phyloP scores from a whole-genome alignment of 2,113 vertebrate genomes.

The Tautogolabrus adspersus region DNA sequence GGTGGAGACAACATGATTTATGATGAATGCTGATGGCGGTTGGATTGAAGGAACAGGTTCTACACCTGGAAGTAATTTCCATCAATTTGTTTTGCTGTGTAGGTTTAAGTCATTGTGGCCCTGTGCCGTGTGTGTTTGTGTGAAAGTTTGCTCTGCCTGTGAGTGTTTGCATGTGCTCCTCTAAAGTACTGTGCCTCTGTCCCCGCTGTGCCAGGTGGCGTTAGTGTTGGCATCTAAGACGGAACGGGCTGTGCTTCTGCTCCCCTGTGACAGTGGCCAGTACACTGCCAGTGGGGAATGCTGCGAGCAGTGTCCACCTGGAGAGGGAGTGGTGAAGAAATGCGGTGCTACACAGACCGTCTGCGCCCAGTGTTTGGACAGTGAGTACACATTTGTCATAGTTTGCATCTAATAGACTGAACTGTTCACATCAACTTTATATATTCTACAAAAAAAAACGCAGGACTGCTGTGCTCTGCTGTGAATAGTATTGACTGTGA shows the following conservation, averaged over 20 bases:
- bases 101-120: neutral
- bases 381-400: slow-evolving; percentile 84
- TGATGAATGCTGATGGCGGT: slow-evolving; percentile 42
- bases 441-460: too few relatives aligned
- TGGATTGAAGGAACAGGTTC: slow-evolving; percentile 34
- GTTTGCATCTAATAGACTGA: neutral
- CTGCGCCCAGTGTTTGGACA: slow-evolving; percentile 94
- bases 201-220: slow-evolving; percentile 66
- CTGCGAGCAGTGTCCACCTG: slow-evolving; percentile 91
- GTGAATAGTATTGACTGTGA: too few relatives aligned
- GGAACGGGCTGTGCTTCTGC: slow-evolving; percentile 59
- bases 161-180: neutral
- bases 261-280: slow-evolving; percentile 74
- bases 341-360: slow-evolving; percentile 90
- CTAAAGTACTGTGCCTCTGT: neutral
- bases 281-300: slow-evolving; percentile 85
- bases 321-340: slow-evolving; percentile 88
- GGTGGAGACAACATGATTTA: slow-evolving; percentile 64
- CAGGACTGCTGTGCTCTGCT: too few relatives aligned
- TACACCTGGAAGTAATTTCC: slow-evolving; percentile 64
- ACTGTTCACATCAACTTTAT: neutral
- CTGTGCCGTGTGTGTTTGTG: neutral
- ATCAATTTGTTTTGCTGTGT: slow-evolving; percentile 47
- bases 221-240: slow-evolving; percentile 73
- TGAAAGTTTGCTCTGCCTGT: neutral